Conservation (phyloP, 2,113 vertebrate species). For the Chlamydotis undulata region DNA sequence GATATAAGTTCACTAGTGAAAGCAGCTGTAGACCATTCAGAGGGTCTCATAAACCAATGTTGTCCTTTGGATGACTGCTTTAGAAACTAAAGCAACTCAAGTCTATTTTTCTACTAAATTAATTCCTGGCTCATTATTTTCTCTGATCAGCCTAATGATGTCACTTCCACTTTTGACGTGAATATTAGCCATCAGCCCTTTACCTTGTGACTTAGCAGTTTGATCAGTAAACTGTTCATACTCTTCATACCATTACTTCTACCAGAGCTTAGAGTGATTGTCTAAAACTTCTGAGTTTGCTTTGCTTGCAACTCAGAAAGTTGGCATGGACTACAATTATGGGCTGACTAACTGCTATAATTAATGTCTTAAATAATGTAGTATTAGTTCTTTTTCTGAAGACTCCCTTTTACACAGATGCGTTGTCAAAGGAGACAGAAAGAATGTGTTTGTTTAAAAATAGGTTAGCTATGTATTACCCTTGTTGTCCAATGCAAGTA, state of each 20-base stretch:
- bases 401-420: neutral
- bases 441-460: neutral
- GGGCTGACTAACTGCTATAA: neutral
- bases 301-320: neutral
- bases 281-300: neutral
- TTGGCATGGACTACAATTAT: neutral
- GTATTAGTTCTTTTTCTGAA: neutral
- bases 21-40: neutral
- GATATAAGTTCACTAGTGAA: neutral
- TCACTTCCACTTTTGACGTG: neutral
- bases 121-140: neutral
- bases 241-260: neutral
- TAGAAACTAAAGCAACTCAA: neutral
- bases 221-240: neutral
- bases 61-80: neutral
- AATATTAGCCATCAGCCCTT: neutral
- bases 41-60: neutral
- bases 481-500: neutral
- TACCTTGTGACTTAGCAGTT: neutral
- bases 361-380: neutral
- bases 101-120: neutral
- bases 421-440: neutral
- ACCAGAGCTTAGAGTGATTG: accelerated
- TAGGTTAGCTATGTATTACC: neutral
- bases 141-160: neutral